phyloP scores from a whole-genome alignment of 2,113 vertebrate genomes.

The Ivindomyrus marchei region DNA sequence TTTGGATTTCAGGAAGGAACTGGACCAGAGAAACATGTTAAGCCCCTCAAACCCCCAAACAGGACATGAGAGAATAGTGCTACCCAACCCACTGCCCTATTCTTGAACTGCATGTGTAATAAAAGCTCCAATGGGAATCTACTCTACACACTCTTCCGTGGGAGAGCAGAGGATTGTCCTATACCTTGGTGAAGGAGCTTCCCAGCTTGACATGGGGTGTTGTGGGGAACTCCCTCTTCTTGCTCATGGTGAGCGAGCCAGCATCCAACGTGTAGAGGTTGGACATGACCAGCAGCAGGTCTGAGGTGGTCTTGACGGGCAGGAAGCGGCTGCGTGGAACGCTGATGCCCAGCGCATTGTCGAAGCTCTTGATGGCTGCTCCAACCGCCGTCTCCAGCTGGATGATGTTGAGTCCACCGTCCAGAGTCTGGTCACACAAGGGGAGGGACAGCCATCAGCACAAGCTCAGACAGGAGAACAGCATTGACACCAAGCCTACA shows the following conservation, averaged over 20 bases:
- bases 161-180: neutral
- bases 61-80: neutral
- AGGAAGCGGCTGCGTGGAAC: constrained; percentile 96
- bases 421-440: constrained; percentile 69
- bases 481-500: neutral
- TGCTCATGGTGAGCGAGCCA: constrained; percentile 91
- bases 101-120: neutral
- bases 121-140: neutral
- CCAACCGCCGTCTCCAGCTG: constrained; percentile 96
- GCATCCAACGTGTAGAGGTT: constrained; percentile 92
- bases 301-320: constrained; percentile 92
- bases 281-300: constrained; percentile 94
- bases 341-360: constrained; percentile 89
- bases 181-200: constrained; percentile 95
- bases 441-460: neutral
- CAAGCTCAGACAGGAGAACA: neutral
- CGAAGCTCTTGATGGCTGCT: constrained; percentile 91
- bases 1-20: neutral
- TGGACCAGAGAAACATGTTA: neutral
- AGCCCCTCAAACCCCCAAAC: neutral
- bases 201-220: constrained; percentile 94
- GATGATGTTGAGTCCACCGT: constrained; percentile 90
- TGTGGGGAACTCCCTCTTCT: constrained; percentile 83
- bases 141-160: neutral
- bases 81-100: neutral